Conservation (phyloP, 2,113 vertebrate genomes). For the Xiphophorus couchianus region DNA sequence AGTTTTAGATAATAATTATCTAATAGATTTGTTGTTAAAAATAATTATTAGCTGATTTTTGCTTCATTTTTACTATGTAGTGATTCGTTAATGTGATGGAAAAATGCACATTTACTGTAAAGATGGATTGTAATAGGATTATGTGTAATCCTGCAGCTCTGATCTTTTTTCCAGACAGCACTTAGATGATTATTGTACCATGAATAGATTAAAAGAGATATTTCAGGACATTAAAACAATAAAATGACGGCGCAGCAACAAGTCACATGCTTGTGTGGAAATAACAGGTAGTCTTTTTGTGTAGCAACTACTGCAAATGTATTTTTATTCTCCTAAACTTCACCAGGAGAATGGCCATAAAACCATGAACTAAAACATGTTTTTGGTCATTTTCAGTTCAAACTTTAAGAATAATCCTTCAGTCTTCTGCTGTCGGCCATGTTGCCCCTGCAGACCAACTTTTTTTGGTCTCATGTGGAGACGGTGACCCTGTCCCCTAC, state of each 20-base stretch:
- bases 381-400: too few relatives aligned
- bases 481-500: not conserved
- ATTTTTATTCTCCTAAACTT: not conserved
- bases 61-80: not conserved
- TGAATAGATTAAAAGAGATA: not conserved
- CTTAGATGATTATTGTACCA: slow-evolving; percentile 22
- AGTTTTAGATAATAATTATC: not conserved
- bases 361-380: too few relatives aligned
- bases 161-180: slow-evolving; percentile 17
- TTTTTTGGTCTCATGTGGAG: not conserved
- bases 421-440: not conserved
- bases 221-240: not conserved
- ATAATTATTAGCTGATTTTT: not conserved
- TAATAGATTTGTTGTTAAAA: not conserved
- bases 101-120: slow-evolving; percentile 32
- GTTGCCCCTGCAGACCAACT: not conserved
- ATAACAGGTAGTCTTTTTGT: not conserved
- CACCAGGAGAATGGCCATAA: not conserved
- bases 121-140: slow-evolving; percentile 48
- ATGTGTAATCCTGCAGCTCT: slow-evolving; percentile 40
- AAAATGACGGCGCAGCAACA: too few relatives aligned
- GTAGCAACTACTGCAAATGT: not conserved
- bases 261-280: not conserved
- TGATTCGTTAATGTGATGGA: slow-evolving; percentile 3
- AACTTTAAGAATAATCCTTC: too few relatives aligned